Percentiles rank a stretch among this genome's conserved stretches.
Conservation (phyloP, 2,797 vertebrate genomes). For the Semaprochilodus insignis region DNA sequence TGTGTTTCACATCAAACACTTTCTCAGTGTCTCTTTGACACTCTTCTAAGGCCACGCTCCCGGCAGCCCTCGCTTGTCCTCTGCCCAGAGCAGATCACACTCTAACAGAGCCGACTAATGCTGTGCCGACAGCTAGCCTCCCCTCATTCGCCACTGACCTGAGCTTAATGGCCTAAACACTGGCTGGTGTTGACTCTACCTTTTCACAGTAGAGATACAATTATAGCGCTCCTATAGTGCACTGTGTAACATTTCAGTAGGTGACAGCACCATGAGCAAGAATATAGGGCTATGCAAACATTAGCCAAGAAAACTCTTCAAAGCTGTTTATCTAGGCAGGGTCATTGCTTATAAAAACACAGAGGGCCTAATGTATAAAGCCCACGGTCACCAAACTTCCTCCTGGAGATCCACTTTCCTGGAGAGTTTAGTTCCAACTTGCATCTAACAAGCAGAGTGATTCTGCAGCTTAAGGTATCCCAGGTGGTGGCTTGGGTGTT, state of each 20-base stretch:
- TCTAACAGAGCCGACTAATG: neutral
- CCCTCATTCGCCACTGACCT: neutral
- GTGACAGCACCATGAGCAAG: neutral
- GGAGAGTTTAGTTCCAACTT: no score
- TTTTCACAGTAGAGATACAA: neutral
- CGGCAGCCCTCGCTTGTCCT: constrained; percentile 15
- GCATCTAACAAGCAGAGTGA: no score
- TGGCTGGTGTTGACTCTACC: neutral
- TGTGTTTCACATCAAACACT: constrained; percentile 49
- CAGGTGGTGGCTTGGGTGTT: no score
- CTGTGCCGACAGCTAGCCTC: neutral
- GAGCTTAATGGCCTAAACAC: neutral
- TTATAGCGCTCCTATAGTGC: neutral
- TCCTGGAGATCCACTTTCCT: no score
- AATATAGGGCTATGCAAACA: no score
- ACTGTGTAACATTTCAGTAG: neutral
- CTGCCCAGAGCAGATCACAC: constrained; percentile 14
- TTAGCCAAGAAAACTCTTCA: no score
- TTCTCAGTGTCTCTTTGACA: constrained; percentile 32
- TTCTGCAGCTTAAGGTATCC: no score
- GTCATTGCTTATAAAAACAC: no score
- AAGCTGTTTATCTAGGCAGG: no score
- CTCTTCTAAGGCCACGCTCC: constrained; percentile 22
- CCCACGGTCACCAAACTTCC: no score
- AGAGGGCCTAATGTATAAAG: no score